Evolutionary conservation across 2,797 vertebrate genomes (phyloP), one percentile per base, ranked within the genome.

Genomic region (Lindbergichthys nudifrons): DNA sequence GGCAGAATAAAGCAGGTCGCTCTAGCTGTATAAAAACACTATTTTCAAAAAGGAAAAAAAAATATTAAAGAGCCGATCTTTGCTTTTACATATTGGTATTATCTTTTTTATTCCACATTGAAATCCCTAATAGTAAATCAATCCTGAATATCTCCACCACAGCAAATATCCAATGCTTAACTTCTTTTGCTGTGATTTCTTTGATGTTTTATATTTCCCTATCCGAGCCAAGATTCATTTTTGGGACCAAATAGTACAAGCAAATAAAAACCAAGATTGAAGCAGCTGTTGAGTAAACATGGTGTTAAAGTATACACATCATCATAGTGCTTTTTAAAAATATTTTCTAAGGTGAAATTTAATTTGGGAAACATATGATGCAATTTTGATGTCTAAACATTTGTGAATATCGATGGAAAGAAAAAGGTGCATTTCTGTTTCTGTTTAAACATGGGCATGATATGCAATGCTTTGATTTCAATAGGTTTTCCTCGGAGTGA

Each of bases 401-500:
- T 32, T 87, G 77, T 79, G 73, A 84, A 61, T 66, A 80, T 66
- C 32, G 67, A 61, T 71, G 60, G 61, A 9, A 81, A 36, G 32
- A 36, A 61, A 79, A 78, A 54, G 47, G 65, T 65, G 19, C 32
- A 69, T 75, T 73, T 63, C 5, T 41, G 30, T 79, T 78, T 79
- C 76, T 71, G 14, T 66, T 87, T 77, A 30, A 15, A 59, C 86
- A 82, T 67, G 60, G 53, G 48, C 41, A 75, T 81, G 51, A 73
- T 69, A 68, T 83, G 67, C 75, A 73, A 72, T 81, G 66, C 41
- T 82, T 78, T 76, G 36, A 71, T 70, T 80, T 70, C 52, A 69
- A n/a, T 70, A 42, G 47, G 59, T 86, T 80, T 36, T 73, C 68
- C 26, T 81, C 68, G 26, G 30, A 75, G 57, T 76, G 30, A 50